These are phyloP conservation scores for Sycon ciliatum DNA, from an alignment of 37 sponge, comb jelly and placozoan species.

Conservation along the genomic window DNA sequence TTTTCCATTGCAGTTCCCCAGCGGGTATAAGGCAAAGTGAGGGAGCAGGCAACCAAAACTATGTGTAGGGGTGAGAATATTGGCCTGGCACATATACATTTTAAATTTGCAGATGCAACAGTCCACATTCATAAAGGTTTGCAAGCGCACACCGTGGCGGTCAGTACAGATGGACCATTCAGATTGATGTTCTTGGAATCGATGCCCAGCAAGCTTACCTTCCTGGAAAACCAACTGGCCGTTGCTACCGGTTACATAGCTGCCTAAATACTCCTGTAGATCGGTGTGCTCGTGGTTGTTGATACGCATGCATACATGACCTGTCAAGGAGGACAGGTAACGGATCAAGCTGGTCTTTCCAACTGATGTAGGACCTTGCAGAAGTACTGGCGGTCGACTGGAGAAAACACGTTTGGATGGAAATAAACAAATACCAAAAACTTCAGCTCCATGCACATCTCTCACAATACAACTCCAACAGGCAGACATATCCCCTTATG, in stretches of 20 bases:
- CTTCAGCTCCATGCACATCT: neutral
- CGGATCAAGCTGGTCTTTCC: conserved; percentile 90
- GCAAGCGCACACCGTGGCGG: neutral
- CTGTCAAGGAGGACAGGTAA: conserved; percentile 66
- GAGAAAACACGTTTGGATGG: neutral
- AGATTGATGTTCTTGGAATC: too few species aligned
- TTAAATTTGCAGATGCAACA: too few species aligned
- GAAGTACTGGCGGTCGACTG: conserved; percentile 67
- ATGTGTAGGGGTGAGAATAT: too few species aligned
- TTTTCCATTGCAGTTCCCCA: too few species aligned
- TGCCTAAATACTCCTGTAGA: conserved; percentile 94
- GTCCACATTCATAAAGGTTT: too few species aligned
- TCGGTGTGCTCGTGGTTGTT: conserved; percentile 99
- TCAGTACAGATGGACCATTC: neutral
- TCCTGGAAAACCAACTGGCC: conserved; percentile 89
- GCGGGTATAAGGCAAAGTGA: too few species aligned
- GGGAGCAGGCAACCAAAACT: too few species aligned
- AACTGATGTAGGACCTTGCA: conserved; percentile 93
- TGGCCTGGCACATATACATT: too few species aligned
- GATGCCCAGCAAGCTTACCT: conserved; percentile 53
- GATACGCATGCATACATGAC: conserved; percentile 70
- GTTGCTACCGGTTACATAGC: conserved; percentile 59
- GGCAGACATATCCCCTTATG: neutral
- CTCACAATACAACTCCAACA: neutral
- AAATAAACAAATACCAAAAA: neutral